Conservation (phyloP, 64 coral and sea anemone species). For the Montipora sp. region DNA sequence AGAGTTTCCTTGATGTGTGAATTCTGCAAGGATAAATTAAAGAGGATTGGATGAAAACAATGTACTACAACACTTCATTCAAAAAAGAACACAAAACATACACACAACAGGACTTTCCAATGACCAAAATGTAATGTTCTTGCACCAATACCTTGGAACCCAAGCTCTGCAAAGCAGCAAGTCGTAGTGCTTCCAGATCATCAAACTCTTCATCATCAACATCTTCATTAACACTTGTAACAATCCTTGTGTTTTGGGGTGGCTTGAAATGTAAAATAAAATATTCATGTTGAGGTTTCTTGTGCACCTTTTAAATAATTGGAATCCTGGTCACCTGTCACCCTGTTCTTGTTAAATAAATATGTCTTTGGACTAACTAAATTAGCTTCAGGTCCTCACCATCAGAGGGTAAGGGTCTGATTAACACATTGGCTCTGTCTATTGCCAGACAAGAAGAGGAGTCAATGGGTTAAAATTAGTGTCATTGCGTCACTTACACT, state of each 20-base stretch:
- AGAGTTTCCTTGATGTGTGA: not conserved
- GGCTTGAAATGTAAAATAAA: not conserved
- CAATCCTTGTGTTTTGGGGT: slow-evolving; percentile 25
- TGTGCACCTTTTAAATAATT: not conserved
- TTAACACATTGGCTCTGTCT: too few relatives aligned
- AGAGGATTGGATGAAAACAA: not conserved
- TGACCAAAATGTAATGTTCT: not conserved
- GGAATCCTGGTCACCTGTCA: too few relatives aligned
- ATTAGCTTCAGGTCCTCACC: too few relatives aligned
- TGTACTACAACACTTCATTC: not conserved
- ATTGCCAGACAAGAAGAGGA: too few relatives aligned
- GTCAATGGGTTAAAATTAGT: too few relatives aligned
- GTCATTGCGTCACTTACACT: too few relatives aligned
- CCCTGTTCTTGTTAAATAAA: too few relatives aligned
- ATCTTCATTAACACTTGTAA: slow-evolving; percentile 32
- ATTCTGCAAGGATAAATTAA: not conserved
- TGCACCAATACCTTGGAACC: not conserved
- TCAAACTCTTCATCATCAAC: slow-evolving; percentile 32
- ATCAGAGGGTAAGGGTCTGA: too few relatives aligned
- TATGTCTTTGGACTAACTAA: too few relatives aligned
- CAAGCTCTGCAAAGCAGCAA: slow-evolving; percentile 30
- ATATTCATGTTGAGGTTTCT: not conserved
- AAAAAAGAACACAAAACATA: not conserved
- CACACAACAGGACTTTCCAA: not conserved
- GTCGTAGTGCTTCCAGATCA: slow-evolving; percentile 28